Evolutionary conservation across 2,113 vertebrate species (phyloP).

Genomic region (Hiodon alosoides): DNA sequence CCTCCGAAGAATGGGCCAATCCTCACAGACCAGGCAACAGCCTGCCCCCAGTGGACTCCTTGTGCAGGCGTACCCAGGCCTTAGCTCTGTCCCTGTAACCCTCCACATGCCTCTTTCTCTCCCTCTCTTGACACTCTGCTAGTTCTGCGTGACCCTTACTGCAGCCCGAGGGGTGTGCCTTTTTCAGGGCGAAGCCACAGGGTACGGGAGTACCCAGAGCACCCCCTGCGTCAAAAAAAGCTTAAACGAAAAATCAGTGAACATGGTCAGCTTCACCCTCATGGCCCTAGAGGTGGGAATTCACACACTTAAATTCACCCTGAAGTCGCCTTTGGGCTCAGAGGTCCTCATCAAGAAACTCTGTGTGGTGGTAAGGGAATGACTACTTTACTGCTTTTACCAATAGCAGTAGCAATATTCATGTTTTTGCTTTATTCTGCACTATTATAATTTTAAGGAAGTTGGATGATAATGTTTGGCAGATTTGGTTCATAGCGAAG

Average conservation of each 20-base stretch:
- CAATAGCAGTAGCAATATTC: constrained; percentile 5
- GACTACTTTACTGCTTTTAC: neutral
- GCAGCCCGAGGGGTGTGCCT: constrained; percentile 68
- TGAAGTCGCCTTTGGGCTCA: constrained; percentile 38
- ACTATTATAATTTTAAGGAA: no score
- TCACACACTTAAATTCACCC: constrained; percentile 74
- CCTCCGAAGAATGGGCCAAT: no score
- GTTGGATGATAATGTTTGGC: no score
- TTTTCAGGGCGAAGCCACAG: constrained; percentile 33
- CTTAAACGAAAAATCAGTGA: constrained; percentile 46
- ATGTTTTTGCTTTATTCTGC: constrained; percentile 26
- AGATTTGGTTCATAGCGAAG: no score
- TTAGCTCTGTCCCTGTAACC: neutral
- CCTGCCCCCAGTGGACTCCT: no score
- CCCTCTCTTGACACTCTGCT: constrained; percentile 19
- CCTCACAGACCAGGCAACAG: no score
- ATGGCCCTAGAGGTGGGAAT: constrained; percentile 75
- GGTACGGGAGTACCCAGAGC: rapidly evolving
- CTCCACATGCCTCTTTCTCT: neutral
- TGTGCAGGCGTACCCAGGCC: neutral
- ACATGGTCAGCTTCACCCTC: constrained; percentile 61
- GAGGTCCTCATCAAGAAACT: constrained; percentile 74
- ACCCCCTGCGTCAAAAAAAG: constrained; percentile 36
- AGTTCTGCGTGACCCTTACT: constrained; percentile 75
- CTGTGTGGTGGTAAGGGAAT: constrained; percentile 74